Evolutionary conservation across 2,113 vertebrate species (phyloP).

Genomic region (Grammomys surdaster): DNA sequence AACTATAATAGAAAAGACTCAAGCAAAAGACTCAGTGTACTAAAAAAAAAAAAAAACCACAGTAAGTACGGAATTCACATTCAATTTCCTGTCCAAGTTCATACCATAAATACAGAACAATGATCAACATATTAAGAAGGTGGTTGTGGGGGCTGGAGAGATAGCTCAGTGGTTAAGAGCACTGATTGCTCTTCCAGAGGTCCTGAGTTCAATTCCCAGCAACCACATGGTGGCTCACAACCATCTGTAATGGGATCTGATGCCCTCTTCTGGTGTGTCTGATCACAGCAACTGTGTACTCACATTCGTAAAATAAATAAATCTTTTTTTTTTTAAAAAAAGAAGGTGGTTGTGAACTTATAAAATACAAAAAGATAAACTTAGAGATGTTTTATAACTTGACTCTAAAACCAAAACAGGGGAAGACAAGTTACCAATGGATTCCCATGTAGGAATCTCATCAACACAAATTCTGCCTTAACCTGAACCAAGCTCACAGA

Average conservation of each 20-base stretch:
- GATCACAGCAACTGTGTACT: too few relatives aligned
- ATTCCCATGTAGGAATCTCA: not conserved
- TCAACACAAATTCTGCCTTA: not conserved
- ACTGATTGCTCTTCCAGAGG: too few relatives aligned
- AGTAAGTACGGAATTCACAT: constrained; percentile 18
- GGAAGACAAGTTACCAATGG: constrained; percentile 1
- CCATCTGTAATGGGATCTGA: too few relatives aligned
- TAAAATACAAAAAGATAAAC: constrained; percentile 3
- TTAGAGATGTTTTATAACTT: not conserved
- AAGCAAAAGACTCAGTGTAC: constrained; percentile 23
- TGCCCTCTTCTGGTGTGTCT: too few relatives aligned
- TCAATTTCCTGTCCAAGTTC: constrained; percentile 15
- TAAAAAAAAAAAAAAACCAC: not conserved
- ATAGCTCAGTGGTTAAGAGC: too few relatives aligned
- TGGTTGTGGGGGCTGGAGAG: too few relatives aligned
- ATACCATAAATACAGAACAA: not conserved
- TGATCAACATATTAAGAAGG: not conserved
- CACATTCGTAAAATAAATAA: too few relatives aligned
- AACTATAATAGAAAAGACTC: constrained; percentile 13
- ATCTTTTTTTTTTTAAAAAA: too few relatives aligned
- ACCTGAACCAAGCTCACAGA: not conserved
- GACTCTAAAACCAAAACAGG: not conserved
- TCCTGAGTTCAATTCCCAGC: too few relatives aligned
- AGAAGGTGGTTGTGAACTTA: not conserved
- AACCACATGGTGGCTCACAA: too few relatives aligned